Conservation (phyloP, 2,888 invertebrate species). For the Halictus quadricinctus region DNA sequence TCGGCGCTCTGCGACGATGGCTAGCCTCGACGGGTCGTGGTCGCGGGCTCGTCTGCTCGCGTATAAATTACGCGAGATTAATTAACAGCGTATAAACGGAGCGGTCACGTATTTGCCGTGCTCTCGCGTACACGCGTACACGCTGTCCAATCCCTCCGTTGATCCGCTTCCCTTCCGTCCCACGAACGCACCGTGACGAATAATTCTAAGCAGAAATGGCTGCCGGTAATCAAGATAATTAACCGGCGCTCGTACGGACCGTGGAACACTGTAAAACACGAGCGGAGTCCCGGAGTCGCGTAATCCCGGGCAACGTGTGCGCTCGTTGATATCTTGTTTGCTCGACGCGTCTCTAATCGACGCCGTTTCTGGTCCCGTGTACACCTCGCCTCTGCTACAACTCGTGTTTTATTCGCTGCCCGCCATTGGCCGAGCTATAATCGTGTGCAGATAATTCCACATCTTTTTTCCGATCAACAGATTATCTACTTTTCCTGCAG, state of each 20-base stretch:
- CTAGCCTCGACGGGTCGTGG: neutral
- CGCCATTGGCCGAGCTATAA: neutral
- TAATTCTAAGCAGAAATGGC: conserved; percentile 52
- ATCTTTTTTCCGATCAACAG: neutral
- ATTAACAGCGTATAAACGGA: conserved; percentile 60
- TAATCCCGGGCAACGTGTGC: conserved; percentile 12
- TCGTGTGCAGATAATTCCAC: neutral
- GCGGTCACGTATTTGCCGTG: conserved; percentile 56
- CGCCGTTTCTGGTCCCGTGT: neutral
- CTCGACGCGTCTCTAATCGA: conserved; percentile 2
- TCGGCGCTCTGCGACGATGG: neutral
- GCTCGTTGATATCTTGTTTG: conserved; percentile 13
- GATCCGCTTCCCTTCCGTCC: conserved; percentile 29
- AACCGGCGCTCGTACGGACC: conserved; percentile 26
- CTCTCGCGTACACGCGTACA: conserved; percentile 11
- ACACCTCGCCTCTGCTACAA: neutral
- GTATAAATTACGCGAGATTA: conserved; percentile 55
- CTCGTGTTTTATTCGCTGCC: neutral
- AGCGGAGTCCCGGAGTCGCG: neutral
- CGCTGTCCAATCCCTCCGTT: conserved; percentile 44
- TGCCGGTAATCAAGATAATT: conserved; percentile 56
- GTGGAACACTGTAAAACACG: conserved; percentile 26
- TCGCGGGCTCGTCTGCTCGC: neutral
- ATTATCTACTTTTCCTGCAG: neutral
- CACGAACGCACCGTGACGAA: conserved; percentile 46